A percentile compares a stretch with the other conserved stretches of the same genome.
Conservation (phyloP, 2,888 invertebrate genomes). For the Fragum whitleyi region DNA sequence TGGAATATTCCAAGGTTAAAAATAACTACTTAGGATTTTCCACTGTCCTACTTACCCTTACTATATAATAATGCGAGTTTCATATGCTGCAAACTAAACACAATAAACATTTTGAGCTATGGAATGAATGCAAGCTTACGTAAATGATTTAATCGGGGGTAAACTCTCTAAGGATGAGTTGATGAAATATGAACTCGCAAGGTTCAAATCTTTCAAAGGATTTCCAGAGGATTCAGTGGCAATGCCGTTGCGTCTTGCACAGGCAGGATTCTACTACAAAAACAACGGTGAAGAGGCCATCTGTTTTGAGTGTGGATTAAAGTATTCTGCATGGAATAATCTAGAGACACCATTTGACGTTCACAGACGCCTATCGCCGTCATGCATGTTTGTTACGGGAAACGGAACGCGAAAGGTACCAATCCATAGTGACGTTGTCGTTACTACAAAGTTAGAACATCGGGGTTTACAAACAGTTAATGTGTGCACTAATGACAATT, state of each 20-base stretch:
- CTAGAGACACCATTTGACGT: conserved; percentile 53
- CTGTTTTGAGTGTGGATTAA: conserved; percentile 65
- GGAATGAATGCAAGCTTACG: neutral
- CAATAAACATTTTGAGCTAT: too few species aligned
- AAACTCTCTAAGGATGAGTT: neutral
- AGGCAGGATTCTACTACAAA: conserved; percentile 69
- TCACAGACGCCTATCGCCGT: conserved; percentile 60
- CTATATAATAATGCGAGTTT: too few species aligned
- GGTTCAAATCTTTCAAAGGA: conserved; percentile 18
- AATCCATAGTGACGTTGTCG: neutral
- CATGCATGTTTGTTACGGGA: conserved; percentile 42
- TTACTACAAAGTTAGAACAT: neutral
- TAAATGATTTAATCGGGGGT: neutral
- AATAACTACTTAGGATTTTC: too few species aligned
- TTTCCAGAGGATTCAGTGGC: conserved; percentile 20
- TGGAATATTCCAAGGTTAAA: too few species aligned
- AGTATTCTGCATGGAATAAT: conserved; percentile 53
- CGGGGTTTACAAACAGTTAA: too few species aligned
- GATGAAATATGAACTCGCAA: conserved; percentile 24
- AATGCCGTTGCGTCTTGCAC: conserved; percentile 58
- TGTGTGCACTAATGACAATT: too few species aligned
- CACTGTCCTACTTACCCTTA: too few species aligned
- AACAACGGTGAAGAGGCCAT: conserved; percentile 58
- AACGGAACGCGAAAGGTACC: neutral
- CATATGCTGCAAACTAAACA: too few species aligned